A percentile compares a stretch with the other conserved stretches of the same genome.
phyloP scores from a whole-genome alignment of 2,888 invertebrate species.

The Drosophila prolongata region DNA sequence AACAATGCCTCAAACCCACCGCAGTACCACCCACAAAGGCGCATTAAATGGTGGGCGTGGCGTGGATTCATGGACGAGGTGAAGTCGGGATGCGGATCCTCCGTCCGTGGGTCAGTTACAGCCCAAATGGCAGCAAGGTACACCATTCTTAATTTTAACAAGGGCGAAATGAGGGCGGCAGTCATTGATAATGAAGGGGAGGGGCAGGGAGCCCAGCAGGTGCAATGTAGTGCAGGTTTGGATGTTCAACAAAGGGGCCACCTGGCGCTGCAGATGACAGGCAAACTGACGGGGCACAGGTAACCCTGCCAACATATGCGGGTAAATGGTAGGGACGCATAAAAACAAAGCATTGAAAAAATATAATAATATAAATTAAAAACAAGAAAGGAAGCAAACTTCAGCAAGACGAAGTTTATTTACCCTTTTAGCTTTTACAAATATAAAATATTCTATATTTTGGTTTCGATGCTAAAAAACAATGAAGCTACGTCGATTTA shows the following conservation, averaged over 20 bases:
- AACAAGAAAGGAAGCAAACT: too few relatives aligned
- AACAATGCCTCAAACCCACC: neutral
- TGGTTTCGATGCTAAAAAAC: too few relatives aligned
- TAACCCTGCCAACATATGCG: neutral
- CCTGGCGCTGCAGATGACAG: conserved; percentile 30
- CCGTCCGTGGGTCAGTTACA: conserved; percentile 22
- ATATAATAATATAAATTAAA: too few relatives aligned
- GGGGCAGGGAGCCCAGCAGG: conserved; percentile 14
- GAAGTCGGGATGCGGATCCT: conserved; percentile 37
- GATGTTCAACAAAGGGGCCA: conserved; percentile 25
- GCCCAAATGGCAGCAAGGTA: conserved; percentile 24
- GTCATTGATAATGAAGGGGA: neutral
- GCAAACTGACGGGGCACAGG: conserved; percentile 23
- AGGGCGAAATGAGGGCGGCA: neutral
- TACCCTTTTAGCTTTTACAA: too few relatives aligned
- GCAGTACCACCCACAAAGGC: neutral
- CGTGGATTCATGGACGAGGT: conserved; percentile 29
- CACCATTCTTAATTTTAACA: conserved; percentile 26
- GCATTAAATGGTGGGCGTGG: conserved; percentile 33
- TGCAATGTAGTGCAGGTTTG: conserved; percentile 36
- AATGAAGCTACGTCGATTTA: too few relatives aligned
- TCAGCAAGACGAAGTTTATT: too few relatives aligned
- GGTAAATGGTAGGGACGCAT: conserved; percentile 16
- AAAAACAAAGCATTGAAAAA: neutral
- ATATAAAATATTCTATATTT: too few relatives aligned